Base-by-base conservation (phyloP, 2,113 vertebrate genomes). In the Nesogale talazaci region DNA sequence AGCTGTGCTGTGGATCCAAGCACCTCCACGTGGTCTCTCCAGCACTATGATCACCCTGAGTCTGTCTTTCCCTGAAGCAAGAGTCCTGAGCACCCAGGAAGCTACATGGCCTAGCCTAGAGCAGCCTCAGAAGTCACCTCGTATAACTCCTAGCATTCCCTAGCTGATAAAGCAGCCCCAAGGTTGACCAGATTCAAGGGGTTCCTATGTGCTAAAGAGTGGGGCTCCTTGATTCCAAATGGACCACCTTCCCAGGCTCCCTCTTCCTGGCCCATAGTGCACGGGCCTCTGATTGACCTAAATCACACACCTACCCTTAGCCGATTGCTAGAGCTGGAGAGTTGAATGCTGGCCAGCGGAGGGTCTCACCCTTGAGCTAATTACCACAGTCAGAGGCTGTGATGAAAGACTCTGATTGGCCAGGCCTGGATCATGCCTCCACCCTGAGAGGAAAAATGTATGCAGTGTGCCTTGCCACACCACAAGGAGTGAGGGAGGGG, bases 401-500 rank as follows among this genome's bases (percentile, higher is more conserved):
- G 40, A n/a, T n/a, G n/a, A n/a, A 23, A 1, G 36, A 4, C n/a
- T 82, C 23, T 65, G 63, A 79, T 87, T 42, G 46, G 57, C 40
- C 38, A 61, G 40, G 36, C 40, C 31, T 63, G 23, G 57, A 25
- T 86, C 70, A 80, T 22, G 4, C 83, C 83, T 8, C 15, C 74
- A 74, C 52, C 36, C 56, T 2, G 31, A 69, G 57, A 40, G 10
- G 20, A 69, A n/a, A n/a, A 31, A 76, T 20, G 4, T 75, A 9
- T 22, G 14, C 10, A 5, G 2, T 46, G 42, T 23, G 38, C 57
- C 29, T 69, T 78, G 29, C 19, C 14, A 29, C 36, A 5, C 3
- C 40, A 0, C 0, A 0, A 0, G 3, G 40, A 57, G 1, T 75
- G 12, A 27, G 34, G 19, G 25, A 36, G 57, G 29, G 1, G 3